These are phyloP conservation scores for Cyphomyrus discorhynchus DNA, from an alignment of 2,113 vertebrate genomes.

Conservation along the genomic window DNA sequence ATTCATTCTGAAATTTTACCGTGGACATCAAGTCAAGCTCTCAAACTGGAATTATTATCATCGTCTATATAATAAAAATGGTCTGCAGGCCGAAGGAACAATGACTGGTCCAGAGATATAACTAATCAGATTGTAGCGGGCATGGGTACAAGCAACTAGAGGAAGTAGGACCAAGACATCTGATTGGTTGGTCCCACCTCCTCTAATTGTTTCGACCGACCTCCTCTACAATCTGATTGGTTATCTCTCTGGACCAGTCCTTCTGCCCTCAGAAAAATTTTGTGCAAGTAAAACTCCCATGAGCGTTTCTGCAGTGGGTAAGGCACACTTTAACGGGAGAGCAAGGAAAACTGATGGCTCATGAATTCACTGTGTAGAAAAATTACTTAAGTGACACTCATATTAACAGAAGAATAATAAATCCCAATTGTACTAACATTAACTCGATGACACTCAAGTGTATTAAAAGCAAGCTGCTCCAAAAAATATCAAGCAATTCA, in stretches of 20 bases:
- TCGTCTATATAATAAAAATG: background rate
- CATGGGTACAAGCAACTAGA: too few relatives aligned
- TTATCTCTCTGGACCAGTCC: too few relatives aligned
- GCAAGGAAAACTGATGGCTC: background rate
- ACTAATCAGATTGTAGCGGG: too few relatives aligned
- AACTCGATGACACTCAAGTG: constrained; percentile 36
- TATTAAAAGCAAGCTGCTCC: constrained; percentile 30
- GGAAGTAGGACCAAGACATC: too few relatives aligned
- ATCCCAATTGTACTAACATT: constrained; percentile 20
- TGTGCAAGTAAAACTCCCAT: too few relatives aligned
- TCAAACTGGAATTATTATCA: background rate
- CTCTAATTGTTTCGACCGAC: too few relatives aligned
- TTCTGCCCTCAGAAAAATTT: too few relatives aligned
- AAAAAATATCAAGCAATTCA: constrained; percentile 29
- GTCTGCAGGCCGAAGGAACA: too few relatives aligned
- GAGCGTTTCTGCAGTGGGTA: too few relatives aligned
- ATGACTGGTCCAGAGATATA: too few relatives aligned
- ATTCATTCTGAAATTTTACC: background rate
- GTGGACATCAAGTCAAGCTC: background rate
- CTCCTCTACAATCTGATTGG: too few relatives aligned
- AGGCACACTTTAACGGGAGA: background rate
- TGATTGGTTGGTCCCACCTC: too few relatives aligned
- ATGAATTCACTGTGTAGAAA: background rate
- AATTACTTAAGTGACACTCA: background rate
- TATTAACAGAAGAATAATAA: constrained; percentile 7